phyloP scores from a whole-genome alignment of 2,113 vertebrate species.

The Aphyosemion australe region DNA sequence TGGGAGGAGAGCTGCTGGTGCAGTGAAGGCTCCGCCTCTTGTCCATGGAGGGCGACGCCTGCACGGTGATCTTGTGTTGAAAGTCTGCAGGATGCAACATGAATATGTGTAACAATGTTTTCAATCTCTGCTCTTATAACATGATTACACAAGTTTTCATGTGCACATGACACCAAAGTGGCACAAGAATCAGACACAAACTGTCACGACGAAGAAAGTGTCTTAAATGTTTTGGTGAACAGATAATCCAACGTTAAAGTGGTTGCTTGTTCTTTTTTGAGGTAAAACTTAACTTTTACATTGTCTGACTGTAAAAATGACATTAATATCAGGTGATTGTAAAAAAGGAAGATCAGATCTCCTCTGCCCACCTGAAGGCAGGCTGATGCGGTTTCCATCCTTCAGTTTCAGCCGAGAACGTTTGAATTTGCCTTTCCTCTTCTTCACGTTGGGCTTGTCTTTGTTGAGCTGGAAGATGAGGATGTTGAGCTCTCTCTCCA shows the following conservation, averaged over 20 bases:
- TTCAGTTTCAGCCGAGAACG: constrained; percentile 90
- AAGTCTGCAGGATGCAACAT: constrained; percentile 82
- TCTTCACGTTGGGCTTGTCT: constrained; percentile 94
- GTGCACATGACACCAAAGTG: background rate
- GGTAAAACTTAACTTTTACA: too few species aligned
- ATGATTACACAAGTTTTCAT: constrained; percentile 4
- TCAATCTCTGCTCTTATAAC: background rate
- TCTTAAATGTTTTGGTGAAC: too few species aligned
- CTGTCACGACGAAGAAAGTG: too few species aligned
- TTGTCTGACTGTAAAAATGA: too few species aligned
- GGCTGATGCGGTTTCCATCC: constrained; percentile 94
- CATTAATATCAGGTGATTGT: too few species aligned
- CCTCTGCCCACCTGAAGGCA: constrained; percentile 87
- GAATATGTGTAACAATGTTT: background rate
- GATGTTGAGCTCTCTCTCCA: constrained; percentile 94
- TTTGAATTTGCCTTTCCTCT: constrained; percentile 94
- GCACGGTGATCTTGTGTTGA: constrained; percentile 97
- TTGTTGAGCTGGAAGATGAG: constrained; percentile 95
- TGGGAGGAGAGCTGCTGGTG: constrained; percentile 89
- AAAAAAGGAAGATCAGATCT: too few species aligned
- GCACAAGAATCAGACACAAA: too few species aligned
- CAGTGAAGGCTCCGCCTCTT: constrained; percentile 91
- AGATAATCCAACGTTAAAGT: too few species aligned
- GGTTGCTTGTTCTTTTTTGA: too few species aligned
- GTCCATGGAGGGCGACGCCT: constrained; percentile 93